A percentile compares a stretch with the other conserved stretches of the same genome.
Conservation (phyloP, 2,797 vertebrate species). For the Dryobates pubescens region DNA sequence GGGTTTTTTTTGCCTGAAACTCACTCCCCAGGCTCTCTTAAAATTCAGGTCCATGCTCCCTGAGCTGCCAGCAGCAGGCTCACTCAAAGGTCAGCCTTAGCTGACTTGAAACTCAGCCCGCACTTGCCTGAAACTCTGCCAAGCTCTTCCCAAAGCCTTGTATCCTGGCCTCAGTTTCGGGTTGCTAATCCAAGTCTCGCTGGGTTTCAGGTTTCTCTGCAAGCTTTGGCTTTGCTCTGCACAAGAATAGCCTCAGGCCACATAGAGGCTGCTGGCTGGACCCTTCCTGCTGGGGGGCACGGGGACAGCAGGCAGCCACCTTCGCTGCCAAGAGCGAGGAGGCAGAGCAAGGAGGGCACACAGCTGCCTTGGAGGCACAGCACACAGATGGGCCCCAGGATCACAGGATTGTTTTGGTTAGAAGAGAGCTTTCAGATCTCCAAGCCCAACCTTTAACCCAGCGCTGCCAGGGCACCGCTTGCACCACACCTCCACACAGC, state of each 20-base stretch:
- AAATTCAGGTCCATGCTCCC: conserved; percentile 28
- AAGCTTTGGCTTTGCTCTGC: background rate
- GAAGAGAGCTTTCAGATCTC: background rate
- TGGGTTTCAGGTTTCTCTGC: conserved; percentile 49
- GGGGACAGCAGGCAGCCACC: background rate
- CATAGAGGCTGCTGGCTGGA: background rate
- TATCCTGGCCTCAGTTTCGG: conserved; percentile 60
- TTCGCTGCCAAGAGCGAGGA: background rate
- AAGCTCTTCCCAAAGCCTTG: conserved; percentile 38
- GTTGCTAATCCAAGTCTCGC: conserved; percentile 34
- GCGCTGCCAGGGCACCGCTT: no score
- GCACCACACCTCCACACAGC: background rate
- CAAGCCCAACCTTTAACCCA: background rate
- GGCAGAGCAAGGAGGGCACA: background rate
- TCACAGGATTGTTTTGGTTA: background rate
- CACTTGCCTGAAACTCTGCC: conserved; percentile 34
- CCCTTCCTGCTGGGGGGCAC: background rate
- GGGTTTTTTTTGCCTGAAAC: background rate
- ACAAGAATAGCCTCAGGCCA: background rate
- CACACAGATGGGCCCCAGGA: background rate
- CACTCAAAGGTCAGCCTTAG: conserved; percentile 51
- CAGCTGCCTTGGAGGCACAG: background rate
- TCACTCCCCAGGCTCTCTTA: background rate
- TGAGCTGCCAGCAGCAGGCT: conserved; percentile 34
- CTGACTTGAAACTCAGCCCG: conserved; percentile 42